These are phyloP conservation scores for Aurelia sp. DNA, from an alignment of 30 jellyfish, hydroid and myxozoan species.

Conservation along the genomic window DNA sequence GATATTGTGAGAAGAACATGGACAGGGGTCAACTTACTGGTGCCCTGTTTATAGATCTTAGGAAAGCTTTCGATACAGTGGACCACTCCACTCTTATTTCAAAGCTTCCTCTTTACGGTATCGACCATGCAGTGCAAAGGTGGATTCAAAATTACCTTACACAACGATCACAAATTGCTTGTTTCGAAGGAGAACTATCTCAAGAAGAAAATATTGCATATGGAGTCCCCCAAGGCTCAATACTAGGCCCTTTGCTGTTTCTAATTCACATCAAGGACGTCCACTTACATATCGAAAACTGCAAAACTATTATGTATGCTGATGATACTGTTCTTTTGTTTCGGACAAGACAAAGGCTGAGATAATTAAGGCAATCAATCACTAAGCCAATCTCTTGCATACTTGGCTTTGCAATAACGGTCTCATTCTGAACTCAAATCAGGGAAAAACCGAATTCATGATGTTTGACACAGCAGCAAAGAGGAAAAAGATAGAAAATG, in stretches of 20 bases:
- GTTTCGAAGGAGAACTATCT: slow-evolving; percentile 48
- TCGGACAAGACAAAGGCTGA: too few relatives aligned
- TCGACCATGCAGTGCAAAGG: slow-evolving; percentile 22
- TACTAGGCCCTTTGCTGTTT: too few relatives aligned
- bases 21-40: slow-evolving; percentile 72
- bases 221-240: too few relatives aligned
- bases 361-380: too few relatives aligned
- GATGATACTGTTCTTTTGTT: too few relatives aligned
- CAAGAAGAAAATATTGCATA: too few relatives aligned
- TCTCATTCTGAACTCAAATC: slow-evolving; percentile 32
- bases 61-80: slow-evolving; percentile 70
- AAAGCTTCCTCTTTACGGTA: slow-evolving; percentile 48
- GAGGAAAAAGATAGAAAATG: slow-evolving; percentile 15
- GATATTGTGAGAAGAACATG: slow-evolving; percentile 63
- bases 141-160: slow-evolving; percentile 47
- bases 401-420: slow-evolving; percentile 23
- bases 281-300: slow-evolving; percentile 32
- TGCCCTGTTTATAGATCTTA: slow-evolving; percentile 48
- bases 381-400: too few relatives aligned
- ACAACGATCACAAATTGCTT: slow-evolving; percentile 41
- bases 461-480: slow-evolving; percentile 64
- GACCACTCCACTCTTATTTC: neutral
- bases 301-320: too few relatives aligned
- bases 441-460: slow-evolving; percentile 45
- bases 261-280: slow-evolving; percentile 34